Evolutionary conservation across 2,797 vertebrate genomes (phyloP).

Genomic region (Clarias platycephalus): DNA sequence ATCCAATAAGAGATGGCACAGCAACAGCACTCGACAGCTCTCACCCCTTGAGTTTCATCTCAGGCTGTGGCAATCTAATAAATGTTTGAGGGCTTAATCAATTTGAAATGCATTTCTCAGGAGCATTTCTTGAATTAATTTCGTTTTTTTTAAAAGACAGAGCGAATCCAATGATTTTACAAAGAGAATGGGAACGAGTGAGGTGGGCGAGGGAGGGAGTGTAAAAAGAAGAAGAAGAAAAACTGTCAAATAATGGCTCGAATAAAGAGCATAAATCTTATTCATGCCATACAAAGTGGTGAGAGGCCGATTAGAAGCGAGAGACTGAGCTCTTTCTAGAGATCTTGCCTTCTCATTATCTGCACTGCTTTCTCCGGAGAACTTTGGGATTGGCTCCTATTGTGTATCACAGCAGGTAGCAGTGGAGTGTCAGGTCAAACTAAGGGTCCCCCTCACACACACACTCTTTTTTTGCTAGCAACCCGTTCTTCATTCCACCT

Average conservation of each 20-base stretch:
- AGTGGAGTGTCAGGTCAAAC: conserved; percentile 77
- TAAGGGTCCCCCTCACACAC: conserved; percentile 52
- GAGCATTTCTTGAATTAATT: conserved; percentile 75
- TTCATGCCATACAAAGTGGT: conserved; percentile 77
- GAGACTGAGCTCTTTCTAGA: conserved; percentile 62
- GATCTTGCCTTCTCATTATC: conserved; percentile 75
- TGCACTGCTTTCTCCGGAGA: conserved; percentile 68
- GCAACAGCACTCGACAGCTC: conserved; percentile 55
- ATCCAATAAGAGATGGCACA: conserved; percentile 22
- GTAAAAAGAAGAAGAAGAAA: conserved; percentile 48
- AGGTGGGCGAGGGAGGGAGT: neutral
- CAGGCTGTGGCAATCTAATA: conserved; percentile 76
- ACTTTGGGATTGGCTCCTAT: conserved; percentile 69
- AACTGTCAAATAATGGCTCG: conserved; percentile 76
- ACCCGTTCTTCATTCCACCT: conserved; percentile 47
- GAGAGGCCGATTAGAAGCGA: conserved; percentile 70
- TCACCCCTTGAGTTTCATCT: conserved; percentile 59
- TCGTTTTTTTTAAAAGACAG: conserved; percentile 60
- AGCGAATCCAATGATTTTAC: conserved; percentile 42
- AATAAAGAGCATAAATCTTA: conserved; percentile 74
- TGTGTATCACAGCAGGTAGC: conserved; percentile 84
- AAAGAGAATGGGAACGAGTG: conserved; percentile 55
- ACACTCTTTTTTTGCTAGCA: conserved; percentile 16
- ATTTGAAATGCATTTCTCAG: conserved; percentile 76
- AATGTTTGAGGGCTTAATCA: conserved; percentile 79